phyloP scores from a whole-genome alignment of 2,797 vertebrate genomes.

The Trachurus trachurus region DNA sequence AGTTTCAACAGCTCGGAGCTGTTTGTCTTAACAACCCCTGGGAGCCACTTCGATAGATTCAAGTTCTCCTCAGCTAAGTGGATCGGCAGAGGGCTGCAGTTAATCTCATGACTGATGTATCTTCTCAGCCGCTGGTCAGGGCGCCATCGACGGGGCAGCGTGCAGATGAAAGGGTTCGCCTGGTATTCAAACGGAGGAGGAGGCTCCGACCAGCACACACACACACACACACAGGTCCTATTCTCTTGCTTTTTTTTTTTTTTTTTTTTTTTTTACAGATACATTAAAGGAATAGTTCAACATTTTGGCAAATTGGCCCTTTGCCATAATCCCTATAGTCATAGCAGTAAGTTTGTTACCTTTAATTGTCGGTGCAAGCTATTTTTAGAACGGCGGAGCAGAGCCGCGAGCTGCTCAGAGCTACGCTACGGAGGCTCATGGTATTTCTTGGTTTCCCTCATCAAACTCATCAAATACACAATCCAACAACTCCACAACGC shows the following conservation, averaged over 20 bases:
- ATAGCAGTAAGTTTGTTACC: no score
- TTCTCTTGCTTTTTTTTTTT: slow-evolving; percentile 37
- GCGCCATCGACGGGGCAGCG: slow-evolving; percentile 21
- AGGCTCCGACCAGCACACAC: slow-evolving; percentile 1
- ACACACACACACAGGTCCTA: neutral
- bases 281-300: no score
- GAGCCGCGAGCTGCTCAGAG: no score
- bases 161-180: slow-evolving; percentile 45
- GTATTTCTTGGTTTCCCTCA: no score
- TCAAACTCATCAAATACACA: no score
- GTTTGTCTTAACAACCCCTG: slow-evolving; percentile 70
- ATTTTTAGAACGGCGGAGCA: no score
- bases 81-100: slow-evolving; percentile 58
- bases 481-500: no score
- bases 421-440: no score
- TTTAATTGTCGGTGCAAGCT: no score
- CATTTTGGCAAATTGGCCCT: no score
- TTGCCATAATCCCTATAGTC: no score
- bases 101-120: slow-evolving; percentile 69
- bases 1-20: slow-evolving; percentile 65
- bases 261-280: no score
- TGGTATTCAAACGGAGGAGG: slow-evolving; percentile 35
- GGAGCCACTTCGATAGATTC: slow-evolving; percentile 56
- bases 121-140: slow-evolving; percentile 54
- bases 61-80: slow-evolving; percentile 69